Percentiles rank a stretch among this genome's conserved stretches.
Evolutionary conservation across 2,797 vertebrate species (phyloP).

Genomic region (Manis crassicaudata): DNA sequence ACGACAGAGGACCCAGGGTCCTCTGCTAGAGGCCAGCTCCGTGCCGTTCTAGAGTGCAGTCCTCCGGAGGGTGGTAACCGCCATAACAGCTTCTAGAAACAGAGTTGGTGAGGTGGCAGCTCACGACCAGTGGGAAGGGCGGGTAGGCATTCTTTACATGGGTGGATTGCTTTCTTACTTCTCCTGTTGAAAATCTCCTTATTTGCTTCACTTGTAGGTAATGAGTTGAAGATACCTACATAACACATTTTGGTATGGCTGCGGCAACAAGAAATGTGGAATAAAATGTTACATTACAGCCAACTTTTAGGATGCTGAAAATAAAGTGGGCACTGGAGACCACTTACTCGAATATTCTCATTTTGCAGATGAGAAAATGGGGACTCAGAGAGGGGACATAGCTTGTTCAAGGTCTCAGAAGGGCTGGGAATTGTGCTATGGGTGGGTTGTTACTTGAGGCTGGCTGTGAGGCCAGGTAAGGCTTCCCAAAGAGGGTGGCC

Average conservation of each 20-base stretch:
- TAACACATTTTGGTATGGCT: neutral
- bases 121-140: neutral
- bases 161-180: neutral
- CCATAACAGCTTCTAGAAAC: neutral
- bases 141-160: neutral
- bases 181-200: neutral
- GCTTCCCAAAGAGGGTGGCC: neutral
- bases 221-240: neutral
- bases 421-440: neutral
- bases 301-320: slow-evolving; percentile 35
- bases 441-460: neutral
- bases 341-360: neutral
- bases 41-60: neutral
- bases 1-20: neutral
- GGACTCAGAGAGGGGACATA: neutral
- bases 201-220: neutral
- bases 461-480: neutral
- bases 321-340: neutral
- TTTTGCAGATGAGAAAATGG: neutral
- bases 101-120: neutral
- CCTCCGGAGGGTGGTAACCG: neutral
- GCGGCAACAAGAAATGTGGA: neutral
- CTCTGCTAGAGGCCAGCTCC: neutral
- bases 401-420: neutral
- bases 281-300: neutral